phyloP scores from a whole-genome alignment of 2,113 vertebrate genomes.

The Sarotherodon lohbergeri region DNA sequence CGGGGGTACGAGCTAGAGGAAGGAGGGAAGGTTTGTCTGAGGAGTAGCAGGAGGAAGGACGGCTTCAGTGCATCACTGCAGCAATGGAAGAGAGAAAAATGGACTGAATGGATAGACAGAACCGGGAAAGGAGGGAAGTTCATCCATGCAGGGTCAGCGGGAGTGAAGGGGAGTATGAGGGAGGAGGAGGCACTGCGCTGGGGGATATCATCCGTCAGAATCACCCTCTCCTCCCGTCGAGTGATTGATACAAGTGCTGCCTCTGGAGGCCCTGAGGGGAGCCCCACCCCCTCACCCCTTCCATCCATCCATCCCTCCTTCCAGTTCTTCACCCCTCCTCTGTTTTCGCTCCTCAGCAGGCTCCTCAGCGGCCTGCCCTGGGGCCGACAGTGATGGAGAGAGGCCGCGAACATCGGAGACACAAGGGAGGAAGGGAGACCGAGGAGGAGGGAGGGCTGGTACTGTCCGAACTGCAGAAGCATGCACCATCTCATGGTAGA shows the following conservation, averaged over 20 bases:
- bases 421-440: background rate
- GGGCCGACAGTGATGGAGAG: conserved; percentile 68
- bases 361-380: conserved; percentile 40
- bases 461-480: background rate
- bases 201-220: conserved; percentile 41
- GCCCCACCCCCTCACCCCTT: background rate
- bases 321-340: background rate
- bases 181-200: background rate
- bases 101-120: background rate
- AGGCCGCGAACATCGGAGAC: conserved; percentile 4
- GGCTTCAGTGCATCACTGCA: background rate
- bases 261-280: conserved; percentile 44
- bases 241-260: conserved; percentile 64
- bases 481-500: background rate
- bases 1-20: too few relatives aligned
- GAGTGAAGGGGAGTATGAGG: background rate
- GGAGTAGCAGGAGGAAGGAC: background rate
- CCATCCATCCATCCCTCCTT: background rate
- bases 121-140: background rate
- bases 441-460: background rate
- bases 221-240: conserved; percentile 39
- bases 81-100: background rate
- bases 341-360: conserved; percentile 43
- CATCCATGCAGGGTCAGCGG: background rate
- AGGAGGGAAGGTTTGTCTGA: background rate